phyloP scores from a whole-genome alignment of 2,797 vertebrate species.

The Scarus forsteni region DNA sequence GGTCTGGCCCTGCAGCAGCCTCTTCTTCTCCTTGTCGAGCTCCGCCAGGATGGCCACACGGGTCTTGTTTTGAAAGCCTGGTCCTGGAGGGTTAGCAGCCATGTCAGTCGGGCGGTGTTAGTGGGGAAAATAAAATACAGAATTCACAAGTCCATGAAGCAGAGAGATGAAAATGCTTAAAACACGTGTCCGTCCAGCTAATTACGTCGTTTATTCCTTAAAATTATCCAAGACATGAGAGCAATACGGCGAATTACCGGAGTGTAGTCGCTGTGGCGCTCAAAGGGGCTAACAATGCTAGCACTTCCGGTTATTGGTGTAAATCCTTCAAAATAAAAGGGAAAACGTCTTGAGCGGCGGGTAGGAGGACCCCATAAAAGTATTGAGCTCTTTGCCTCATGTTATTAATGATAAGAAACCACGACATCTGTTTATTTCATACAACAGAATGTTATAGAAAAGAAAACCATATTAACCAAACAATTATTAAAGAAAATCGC shows the following conservation, averaged over 20 bases:
- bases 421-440: too few species aligned
- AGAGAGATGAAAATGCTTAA: rapidly evolving
- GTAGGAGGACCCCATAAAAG: too few species aligned
- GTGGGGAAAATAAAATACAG: background rate
- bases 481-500: too few species aligned
- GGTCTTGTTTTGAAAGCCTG: slow-evolving; percentile 95
- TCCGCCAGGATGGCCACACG: slow-evolving; percentile 96
- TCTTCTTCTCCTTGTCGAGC: slow-evolving; percentile 96
- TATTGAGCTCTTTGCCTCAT: too few species aligned
- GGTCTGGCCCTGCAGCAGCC: slow-evolving; percentile 94
- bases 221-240: background rate
- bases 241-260: background rate
- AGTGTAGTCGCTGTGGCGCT: background rate
- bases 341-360: rapidly evolving
- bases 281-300: background rate
- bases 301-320: background rate
- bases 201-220: background rate
- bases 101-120: slow-evolving; percentile 29
- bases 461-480: too few species aligned
- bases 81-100: slow-evolving; percentile 61
- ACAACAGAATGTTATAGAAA: too few species aligned
- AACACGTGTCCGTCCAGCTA: background rate
- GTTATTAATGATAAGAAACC: too few species aligned
- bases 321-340: slow-evolving; percentile 27
- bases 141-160: slow-evolving; percentile 5